Conservation (phyloP, 2,888 invertebrate genomes). For the Netelia melanura region DNA sequence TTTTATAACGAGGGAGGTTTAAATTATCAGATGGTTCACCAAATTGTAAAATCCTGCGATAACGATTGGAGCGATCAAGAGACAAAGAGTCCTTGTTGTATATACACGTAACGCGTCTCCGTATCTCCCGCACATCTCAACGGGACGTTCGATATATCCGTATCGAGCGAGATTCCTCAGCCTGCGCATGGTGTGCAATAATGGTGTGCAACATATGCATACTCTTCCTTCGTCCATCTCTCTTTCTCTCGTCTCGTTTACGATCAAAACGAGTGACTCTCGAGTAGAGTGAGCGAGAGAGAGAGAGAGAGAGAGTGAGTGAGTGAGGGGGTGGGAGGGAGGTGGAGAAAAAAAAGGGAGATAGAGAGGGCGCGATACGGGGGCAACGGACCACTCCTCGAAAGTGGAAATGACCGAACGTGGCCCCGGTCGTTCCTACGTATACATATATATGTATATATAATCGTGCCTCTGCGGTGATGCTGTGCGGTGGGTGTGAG, state of each 20-base stretch:
- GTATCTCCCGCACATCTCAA: background rate
- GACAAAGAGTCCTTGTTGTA: constrained; percentile 25
- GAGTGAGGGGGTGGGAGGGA: background rate
- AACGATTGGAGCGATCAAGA: background rate
- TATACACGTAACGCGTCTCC: background rate
- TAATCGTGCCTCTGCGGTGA: constrained; percentile 34
- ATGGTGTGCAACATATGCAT: constrained; percentile 14
- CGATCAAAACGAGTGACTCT: constrained; percentile 36
- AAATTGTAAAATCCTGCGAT: background rate
- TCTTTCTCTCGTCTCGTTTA: constrained; percentile 31
- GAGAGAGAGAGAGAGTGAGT: background rate
- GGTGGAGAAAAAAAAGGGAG: constrained; percentile 4
- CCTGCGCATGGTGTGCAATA: constrained; percentile 13
- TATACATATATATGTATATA: constrained; percentile 1
- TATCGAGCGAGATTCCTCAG: constrained; percentile 34
- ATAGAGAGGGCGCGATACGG: constrained; percentile 2
- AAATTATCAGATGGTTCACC: background rate
- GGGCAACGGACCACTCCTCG: constrained; percentile 66
- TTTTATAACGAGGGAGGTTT: background rate
- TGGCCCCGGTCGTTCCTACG: constrained; percentile 20
- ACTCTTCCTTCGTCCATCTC: constrained; percentile 37
- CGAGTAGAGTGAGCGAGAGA: background rate
- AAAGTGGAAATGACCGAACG: constrained; percentile 68
- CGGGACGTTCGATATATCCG: constrained; percentile 7
- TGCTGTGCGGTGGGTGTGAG: constrained; percentile 67